Evolutionary conservation across 92 coral and sea anemone species (phyloP), one percentile per base, ranked within the genome.

Genomic region (Porites cylindrica): DNA sequence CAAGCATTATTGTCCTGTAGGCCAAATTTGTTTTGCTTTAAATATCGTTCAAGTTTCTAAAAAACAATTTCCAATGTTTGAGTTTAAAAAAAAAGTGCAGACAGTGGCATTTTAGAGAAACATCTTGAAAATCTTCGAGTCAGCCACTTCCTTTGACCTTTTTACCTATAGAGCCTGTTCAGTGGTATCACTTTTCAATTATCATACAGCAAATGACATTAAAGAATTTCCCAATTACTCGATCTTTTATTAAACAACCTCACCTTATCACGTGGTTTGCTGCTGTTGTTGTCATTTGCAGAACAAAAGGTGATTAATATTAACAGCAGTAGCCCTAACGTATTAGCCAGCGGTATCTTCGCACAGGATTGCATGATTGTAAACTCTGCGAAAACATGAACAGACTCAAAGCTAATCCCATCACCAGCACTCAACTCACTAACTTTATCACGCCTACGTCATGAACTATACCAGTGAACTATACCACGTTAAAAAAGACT

Each of bases 241-340:
- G 0, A 10, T 1, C 14, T 54, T 12, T 2, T 67, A 26, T 8
- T 67, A 1, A 72, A 4, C 2, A 0, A 17, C 7, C 24, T 72
- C 23, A 72, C 77, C 77, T 72, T 72, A 38, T 70, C 54, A 43
- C 75, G 52, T 70, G 75, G 19, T 32, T 51, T 72, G 24, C 77
- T 72, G 77, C 77, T 72, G 76, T 47, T 72, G 60, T 47, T 72
- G 12, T 72, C 77, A 72, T 51, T 72, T 12, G 24, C 77, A 72
- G 61, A 50, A 9, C 60, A 72, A 1, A 72, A n/a, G 54, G 24
- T 51, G 29, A 72, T n/a, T 59, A 72, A 0, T 4, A 50, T 43
- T 1, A 18, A 51, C 24, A 72, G 20, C 77, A 51, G 61, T 47
- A 51, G 16, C 3, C 32, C 8, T 10, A 72, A n/a, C 21, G 20